These are phyloP conservation scores for Drosophila micromelanica DNA, from an alignment of 1,140 invertebrate species.

Conservation along the genomic window DNA sequence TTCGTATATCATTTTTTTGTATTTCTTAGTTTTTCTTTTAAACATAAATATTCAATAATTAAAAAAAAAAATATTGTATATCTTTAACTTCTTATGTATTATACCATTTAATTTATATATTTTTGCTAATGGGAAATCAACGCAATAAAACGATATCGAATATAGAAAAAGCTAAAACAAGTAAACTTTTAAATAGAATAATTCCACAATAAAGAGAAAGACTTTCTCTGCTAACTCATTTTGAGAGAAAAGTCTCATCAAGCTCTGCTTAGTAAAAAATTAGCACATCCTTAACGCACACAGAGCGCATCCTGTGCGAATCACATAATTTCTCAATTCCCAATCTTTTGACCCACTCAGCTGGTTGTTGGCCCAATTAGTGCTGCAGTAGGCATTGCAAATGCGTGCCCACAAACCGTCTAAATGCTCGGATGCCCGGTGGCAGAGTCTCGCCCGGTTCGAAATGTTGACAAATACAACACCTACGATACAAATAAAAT, in stretches of 20 bases:
- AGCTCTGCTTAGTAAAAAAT: constrained; percentile 65
- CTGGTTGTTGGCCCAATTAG: constrained; percentile 56
- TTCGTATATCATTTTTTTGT: no score
- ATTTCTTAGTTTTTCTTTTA: no score
- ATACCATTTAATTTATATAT: no score
- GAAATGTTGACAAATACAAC: constrained; percentile 83
- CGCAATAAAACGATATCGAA: no score
- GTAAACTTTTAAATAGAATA: no score
- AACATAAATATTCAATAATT: no score
- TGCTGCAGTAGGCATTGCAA: constrained; percentile 75
- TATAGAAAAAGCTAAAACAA: no score
- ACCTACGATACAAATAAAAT: constrained; percentile 84
- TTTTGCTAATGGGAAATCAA: no score
- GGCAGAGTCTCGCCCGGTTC: background rate
- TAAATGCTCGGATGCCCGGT: constrained; percentile 57
- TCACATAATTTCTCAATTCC: constrained; percentile 18
- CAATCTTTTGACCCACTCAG: no score
- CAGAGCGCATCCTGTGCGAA: constrained; percentile 18
- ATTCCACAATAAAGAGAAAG: background rate
- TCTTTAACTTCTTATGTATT: no score
- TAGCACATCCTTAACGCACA: constrained; percentile 69
- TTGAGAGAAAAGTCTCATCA: background rate
- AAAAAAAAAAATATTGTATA: no score
- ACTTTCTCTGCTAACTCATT: no score
- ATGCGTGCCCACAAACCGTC: constrained; percentile 72